Evolutionary conservation across 2,113 vertebrate genomes (phyloP).

Genomic region (Myotis lucifugus): DNA sequence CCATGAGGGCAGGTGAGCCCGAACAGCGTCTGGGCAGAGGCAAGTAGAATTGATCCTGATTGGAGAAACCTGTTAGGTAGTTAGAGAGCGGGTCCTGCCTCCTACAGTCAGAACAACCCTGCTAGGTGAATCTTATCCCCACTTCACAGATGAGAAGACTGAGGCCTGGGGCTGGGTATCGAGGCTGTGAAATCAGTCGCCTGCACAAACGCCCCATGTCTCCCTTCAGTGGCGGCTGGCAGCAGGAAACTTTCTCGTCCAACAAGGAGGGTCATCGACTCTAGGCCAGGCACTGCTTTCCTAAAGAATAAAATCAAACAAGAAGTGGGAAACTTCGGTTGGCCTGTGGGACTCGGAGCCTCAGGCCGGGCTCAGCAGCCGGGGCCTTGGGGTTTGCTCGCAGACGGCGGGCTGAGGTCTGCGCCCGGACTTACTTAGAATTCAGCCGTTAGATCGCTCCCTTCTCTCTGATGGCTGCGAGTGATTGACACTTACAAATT

Average conservation of each 20-base stretch:
- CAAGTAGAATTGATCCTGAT: too few species aligned
- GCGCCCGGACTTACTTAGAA: conserved; percentile 82
- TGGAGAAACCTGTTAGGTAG: fast-evolving
- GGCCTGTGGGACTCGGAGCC: fast-evolving
- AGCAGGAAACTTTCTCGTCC: background rate
- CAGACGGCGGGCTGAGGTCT: conserved; percentile 53
- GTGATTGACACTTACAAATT: conserved; percentile 99
- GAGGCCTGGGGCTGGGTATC: background rate
- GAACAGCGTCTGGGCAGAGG: background rate
- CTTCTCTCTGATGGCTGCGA: conserved; percentile 90
- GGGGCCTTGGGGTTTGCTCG: background rate
- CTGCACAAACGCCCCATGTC: background rate
- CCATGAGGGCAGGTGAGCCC: fast-evolving
- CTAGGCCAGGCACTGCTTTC: background rate
- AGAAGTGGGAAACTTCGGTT: background rate
- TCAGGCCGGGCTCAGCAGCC: background rate
- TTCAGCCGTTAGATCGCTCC: conserved; percentile 81
- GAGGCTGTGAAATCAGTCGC: background rate
- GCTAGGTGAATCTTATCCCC: fast-evolving
- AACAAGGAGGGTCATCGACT: fast-evolving
- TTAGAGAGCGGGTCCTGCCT: background rate
- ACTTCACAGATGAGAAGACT: background rate
- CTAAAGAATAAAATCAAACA: background rate
- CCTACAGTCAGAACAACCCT: background rate
- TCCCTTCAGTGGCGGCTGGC: fast-evolving